Evolutionary conservation across 2,113 vertebrate genomes (phyloP), one percentile per base, ranked within the genome.

Genomic region (Colossoma macropomum): DNA sequence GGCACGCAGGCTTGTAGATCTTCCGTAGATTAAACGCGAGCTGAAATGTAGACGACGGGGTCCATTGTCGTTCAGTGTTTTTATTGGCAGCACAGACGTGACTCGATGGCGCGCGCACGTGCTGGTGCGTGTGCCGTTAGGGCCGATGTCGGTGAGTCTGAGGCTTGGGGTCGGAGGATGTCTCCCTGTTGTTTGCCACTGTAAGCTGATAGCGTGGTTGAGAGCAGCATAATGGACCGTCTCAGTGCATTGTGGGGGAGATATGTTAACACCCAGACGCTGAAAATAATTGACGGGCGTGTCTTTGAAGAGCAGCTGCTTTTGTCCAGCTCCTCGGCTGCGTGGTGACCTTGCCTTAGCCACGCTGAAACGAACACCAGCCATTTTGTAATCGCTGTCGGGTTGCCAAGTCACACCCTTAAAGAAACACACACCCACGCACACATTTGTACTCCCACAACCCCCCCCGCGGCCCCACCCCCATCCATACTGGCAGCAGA

Each of bases 281-380:
- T 79, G 90, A 93, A 92, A 93, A 93, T 94, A 92, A 92, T 92
- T 91, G 89, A 90, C 91, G 91, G 92, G 90, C 91, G 89, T 94
- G 92, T 92, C 92, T 90, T 87, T 86, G 65, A 91, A 87, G 89
- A 92, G 88, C 92, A 93, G 92, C 93, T 93, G 93, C 91, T 88
- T 93, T 94, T 93, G 90, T 94, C 92, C 91, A 82, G 88, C 85
- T 86, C 90, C 88, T 78, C 88, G 86, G 85, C 92, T 89, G 88
- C 86, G 88, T 80, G 80, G 85, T 93, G 93, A 94, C 93, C 94
- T 95, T 95, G 94, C 88, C 91, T 91, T 87, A 87, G 88, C 91
- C 88, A 81, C 81, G 90, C 82, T 92, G 92, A 94, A 94, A 92
- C 89, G 87, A 88, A 93, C 91, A 93, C 92, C 90, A 85, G 88